Evolutionary conservation across 2,797 vertebrate species (phyloP).

Genomic region (Periophthalmus magnuspinnatus): DNA sequence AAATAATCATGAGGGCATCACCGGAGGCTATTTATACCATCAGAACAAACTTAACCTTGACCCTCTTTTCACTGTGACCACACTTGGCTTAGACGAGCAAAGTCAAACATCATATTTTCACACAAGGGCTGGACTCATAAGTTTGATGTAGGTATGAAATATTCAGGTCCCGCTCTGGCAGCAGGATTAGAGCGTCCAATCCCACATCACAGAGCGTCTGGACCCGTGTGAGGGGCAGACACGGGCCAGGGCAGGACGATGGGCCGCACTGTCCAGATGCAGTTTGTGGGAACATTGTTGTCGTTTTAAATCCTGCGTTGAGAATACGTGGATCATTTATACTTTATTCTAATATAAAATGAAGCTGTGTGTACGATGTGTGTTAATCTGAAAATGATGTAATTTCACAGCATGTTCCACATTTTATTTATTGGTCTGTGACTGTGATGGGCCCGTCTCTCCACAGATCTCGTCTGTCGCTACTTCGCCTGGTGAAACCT

Average conservation of each 20-base stretch:
- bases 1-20: slow-evolving; percentile 64
- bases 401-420: too few relatives aligned
- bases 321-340: not conserved
- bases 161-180: slow-evolving; percentile 48
- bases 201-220: slow-evolving; percentile 37
- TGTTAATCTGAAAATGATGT: too few relatives aligned
- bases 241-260: slow-evolving; percentile 13
- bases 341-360: not conserved
- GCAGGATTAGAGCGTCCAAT: slow-evolving; percentile 41
- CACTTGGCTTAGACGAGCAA: slow-evolving; percentile 31
- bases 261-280: not conserved
- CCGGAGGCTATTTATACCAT: slow-evolving; percentile 59
- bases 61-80: slow-evolving; percentile 54
- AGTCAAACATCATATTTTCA: slow-evolving; percentile 60
- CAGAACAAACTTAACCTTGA: slow-evolving; percentile 69
- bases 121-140: slow-evolving; percentile 51
- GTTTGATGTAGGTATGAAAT: slow-evolving; percentile 57
- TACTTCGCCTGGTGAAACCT: too few relatives aligned
- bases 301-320: not conserved
- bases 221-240: slow-evolving; percentile 11
- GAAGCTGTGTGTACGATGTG: too few relatives aligned
- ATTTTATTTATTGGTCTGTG: too few relatives aligned
- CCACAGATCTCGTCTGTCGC: too few relatives aligned
- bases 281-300: not conserved
- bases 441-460: too few relatives aligned